Evolutionary conservation across 2,797 vertebrate genomes (phyloP).

Genomic region (Psittacula derbiana): DNA sequence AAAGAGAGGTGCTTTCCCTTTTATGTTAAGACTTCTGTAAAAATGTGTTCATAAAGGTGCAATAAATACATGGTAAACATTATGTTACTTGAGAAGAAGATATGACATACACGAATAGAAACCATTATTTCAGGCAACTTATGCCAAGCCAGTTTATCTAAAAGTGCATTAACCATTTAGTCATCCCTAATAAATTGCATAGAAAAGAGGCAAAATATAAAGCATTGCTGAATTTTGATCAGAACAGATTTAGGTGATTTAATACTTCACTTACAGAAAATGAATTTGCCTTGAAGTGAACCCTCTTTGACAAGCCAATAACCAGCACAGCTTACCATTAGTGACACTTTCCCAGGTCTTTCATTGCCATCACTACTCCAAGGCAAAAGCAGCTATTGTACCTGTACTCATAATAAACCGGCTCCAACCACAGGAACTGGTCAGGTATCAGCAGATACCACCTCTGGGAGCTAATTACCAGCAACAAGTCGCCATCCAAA

Average conservation of each 20-base stretch:
- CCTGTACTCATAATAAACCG: accelerated
- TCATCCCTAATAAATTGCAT: neutral
- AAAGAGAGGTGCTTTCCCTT: neutral
- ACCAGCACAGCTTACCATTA: neutral
- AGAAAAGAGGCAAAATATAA: neutral
- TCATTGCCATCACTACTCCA: neutral
- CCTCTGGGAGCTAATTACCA: neutral
- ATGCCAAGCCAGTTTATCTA: neutral
- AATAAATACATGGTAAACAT: neutral
- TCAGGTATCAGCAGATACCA: neutral
- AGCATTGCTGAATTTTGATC: neutral
- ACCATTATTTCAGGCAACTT: neutral
- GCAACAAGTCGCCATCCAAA: neutral
- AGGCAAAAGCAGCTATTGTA: neutral
- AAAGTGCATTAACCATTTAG: neutral
- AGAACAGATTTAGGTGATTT: neutral
- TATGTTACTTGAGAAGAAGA: neutral
- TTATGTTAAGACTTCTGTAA: neutral
- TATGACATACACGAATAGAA: neutral
- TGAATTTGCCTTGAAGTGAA: neutral
- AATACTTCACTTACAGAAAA: neutral
- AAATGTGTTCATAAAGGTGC: neutral
- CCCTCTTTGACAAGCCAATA: neutral
- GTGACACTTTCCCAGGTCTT: neutral
- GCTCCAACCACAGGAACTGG: neutral